A percentile compares a stretch with the other conserved stretches of the same genome.
phyloP scores from a whole-genome alignment of 2,888 invertebrate species.

The Callimorpha dominula region DNA sequence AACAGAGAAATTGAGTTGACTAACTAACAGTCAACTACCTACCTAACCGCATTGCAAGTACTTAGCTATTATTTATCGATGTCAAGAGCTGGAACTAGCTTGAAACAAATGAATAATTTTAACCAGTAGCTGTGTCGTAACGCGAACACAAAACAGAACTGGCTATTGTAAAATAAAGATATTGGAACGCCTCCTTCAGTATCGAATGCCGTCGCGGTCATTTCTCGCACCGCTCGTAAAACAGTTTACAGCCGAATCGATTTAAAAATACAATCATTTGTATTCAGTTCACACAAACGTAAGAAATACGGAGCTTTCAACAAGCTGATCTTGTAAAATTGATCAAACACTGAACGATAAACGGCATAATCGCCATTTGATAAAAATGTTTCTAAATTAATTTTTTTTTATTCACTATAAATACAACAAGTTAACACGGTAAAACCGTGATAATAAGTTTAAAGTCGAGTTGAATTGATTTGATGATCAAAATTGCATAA shows the following conservation, averaged over 20 bases:
- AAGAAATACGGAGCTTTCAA: slow-evolving; percentile 15
- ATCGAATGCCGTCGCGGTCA: slow-evolving; percentile 25
- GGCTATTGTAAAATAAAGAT: slow-evolving; percentile 19
- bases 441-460: no score
- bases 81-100: neutral
- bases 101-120: neutral
- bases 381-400: neutral
- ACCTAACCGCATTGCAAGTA: neutral
- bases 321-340: slow-evolving; percentile 5
- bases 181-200: slow-evolving; percentile 23
- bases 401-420: neutral
- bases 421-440: neutral
- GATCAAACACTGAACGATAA: neutral
- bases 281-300: slow-evolving; percentile 23
- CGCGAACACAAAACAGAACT: slow-evolving; percentile 16
- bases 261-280: slow-evolving; percentile 29
- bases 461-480: neutral
- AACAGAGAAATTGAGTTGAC: neutral
- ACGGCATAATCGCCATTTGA: neutral
- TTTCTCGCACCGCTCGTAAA: slow-evolving; percentile 25
- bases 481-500: no score
- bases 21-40: neutral
- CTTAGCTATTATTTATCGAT: neutral
- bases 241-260: slow-evolving; percentile 25
- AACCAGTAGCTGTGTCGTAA: slow-evolving; percentile 7